These are phyloP conservation scores for Perca fluviatilis DNA, from an alignment of 2,113 vertebrate genomes.

Conservation along the genomic window DNA sequence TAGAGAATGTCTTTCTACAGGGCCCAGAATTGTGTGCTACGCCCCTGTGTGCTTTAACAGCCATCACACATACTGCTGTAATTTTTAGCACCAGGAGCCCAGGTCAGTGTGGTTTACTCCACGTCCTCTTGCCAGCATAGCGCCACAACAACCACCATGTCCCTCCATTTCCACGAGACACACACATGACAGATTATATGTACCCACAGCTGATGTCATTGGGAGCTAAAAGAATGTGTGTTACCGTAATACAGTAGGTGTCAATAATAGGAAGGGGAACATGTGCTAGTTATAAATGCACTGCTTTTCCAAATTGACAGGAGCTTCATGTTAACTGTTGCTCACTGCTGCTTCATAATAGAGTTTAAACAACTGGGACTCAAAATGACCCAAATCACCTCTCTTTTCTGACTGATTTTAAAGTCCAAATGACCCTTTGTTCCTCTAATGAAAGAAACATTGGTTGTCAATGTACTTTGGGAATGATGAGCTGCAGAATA, in stretches of 20 bases:
- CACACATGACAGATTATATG: constrained; percentile 22
- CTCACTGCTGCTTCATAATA: not conserved
- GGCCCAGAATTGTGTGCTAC: too few species aligned
- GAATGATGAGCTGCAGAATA: constrained; percentile 23
- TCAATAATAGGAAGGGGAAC: not conserved
- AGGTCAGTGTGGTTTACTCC: constrained; percentile 35
- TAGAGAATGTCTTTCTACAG: too few species aligned
- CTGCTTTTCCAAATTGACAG: not conserved
- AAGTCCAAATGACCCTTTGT: not conserved
- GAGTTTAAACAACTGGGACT: not conserved
- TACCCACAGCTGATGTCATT: constrained; percentile 11
- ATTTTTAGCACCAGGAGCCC: constrained; percentile 61
- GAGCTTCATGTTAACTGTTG: not conserved
- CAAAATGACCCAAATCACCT: constrained; percentile 1
- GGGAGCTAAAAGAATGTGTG: not conserved
- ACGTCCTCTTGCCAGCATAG: constrained; percentile 47
- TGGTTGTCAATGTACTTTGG: constrained; percentile 15
- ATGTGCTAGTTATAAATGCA: not conserved
- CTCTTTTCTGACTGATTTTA: not conserved
- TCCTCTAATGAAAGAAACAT: not conserved
- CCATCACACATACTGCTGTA: constrained; percentile 46
- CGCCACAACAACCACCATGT: constrained; percentile 52
- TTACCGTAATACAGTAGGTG: not conserved
- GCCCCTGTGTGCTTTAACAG: not conserved
- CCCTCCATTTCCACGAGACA: constrained; percentile 44